Evolutionary conservation across 2,113 vertebrate genomes (phyloP).

Genomic region (Speoplatyrhinus poulsoni): DNA sequence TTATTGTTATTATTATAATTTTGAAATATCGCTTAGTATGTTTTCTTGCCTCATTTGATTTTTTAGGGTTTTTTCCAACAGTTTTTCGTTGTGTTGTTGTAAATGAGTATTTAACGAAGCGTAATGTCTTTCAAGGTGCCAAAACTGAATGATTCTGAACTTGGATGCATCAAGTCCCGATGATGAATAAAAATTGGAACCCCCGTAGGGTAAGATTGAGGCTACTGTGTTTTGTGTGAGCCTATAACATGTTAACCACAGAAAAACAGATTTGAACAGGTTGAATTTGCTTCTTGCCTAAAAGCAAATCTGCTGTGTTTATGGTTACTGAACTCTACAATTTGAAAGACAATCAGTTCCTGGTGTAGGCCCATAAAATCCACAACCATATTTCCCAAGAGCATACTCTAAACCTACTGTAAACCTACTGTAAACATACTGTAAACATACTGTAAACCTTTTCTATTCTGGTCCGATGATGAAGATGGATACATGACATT

Average conservation of each 20-base stretch:
- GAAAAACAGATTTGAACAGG: neutral
- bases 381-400: too few relatives aligned
- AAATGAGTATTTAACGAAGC: constrained; percentile 65
- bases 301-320: too few relatives aligned
- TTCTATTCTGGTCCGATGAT: too few relatives aligned
- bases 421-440: too few relatives aligned
- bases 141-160: constrained; percentile 76
- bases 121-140: constrained; percentile 75
- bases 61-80: constrained; percentile 39
- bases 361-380: too few relatives aligned
- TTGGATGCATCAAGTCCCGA: constrained; percentile 76
- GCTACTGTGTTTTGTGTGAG: constrained; percentile 39
- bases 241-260: too few relatives aligned
- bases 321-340: too few relatives aligned
- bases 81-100: constrained; percentile 70
- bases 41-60: constrained; percentile 42
- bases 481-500: too few relatives aligned
- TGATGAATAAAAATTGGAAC: constrained; percentile 73
- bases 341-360: too few relatives aligned
- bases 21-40: constrained; percentile 63
- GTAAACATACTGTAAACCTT: too few relatives aligned
- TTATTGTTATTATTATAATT: constrained; percentile 28
- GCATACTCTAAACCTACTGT: too few relatives aligned
- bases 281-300: too few relatives aligned
- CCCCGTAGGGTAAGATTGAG: constrained; percentile 59